These are phyloP conservation scores for Protobothrops flavoviridis DNA, from an alignment of 2,113 vertebrate species.

Conservation along the genomic window DNA sequence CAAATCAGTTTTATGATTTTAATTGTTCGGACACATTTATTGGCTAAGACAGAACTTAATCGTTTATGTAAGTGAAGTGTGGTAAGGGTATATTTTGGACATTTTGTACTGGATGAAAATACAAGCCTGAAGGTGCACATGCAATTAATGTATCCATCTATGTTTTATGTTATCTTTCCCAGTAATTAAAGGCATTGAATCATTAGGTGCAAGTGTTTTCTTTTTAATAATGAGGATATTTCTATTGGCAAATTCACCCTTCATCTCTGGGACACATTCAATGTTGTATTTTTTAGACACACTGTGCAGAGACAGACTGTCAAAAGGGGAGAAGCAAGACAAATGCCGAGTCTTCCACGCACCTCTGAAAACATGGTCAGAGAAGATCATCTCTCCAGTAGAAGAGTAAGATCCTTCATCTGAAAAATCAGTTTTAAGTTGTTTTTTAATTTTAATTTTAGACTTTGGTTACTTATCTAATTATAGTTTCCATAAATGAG, in stretches of 20 bases:
- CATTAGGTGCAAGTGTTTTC: neutral
- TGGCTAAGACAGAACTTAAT: neutral
- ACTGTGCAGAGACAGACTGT: constrained; percentile 83
- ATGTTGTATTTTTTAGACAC: constrained; percentile 72
- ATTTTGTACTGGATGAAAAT: too few relatives aligned
- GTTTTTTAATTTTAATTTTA: neutral
- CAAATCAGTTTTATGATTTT: neutral
- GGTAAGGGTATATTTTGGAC: neutral
- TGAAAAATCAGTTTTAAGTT: neutral
- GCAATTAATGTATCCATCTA: neutral
- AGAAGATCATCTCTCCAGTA: constrained; percentile 90
- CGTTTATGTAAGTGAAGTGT: neutral
- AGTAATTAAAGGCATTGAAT: neutral
- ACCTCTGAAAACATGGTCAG: constrained; percentile 79
- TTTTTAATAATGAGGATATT: neutral
- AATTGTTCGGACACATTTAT: neutral
- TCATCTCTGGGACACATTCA: rapidly evolving
- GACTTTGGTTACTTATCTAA: neutral
- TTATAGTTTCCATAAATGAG: neutral
- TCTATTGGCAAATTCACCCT: neutral
- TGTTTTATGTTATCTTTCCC: neutral
- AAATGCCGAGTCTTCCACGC: constrained; percentile 85
- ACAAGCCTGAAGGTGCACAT: neutral
- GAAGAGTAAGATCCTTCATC: constrained; percentile 73
- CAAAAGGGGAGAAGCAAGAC: constrained; percentile 76